Percentiles rank a stretch among this genome's conserved stretches.
phyloP scores from a whole-genome alignment of 2,797 vertebrate species.

The Syngnathus acus region DNA sequence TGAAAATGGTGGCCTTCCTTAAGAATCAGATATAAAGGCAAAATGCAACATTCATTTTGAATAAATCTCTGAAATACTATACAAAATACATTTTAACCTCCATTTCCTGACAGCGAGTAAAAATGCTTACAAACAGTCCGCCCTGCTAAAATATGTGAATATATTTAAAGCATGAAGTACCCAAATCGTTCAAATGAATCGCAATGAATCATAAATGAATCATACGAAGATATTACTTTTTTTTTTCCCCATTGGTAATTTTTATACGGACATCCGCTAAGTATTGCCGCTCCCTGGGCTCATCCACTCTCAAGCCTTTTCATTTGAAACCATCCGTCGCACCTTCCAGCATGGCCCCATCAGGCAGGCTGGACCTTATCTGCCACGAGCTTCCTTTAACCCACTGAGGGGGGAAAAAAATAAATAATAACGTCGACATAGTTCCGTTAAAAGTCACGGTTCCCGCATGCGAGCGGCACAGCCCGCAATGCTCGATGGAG shows the following conservation, averaged over 20 bases:
- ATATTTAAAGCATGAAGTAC: too few species aligned
- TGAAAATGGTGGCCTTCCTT: background rate
- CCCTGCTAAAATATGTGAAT: too few species aligned
- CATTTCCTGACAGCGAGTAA: too few species aligned
- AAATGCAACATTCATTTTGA: background rate
- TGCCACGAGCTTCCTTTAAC: conserved; percentile 52
- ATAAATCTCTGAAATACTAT: too few species aligned
- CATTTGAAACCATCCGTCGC: conserved; percentile 4
- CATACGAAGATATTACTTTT: too few species aligned
- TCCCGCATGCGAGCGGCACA: conserved; percentile 33
- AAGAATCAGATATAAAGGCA: background rate
- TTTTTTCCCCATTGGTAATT: too few species aligned
- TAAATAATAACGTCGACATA: conserved; percentile 55
- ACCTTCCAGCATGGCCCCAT: conserved; percentile 34
- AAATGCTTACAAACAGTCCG: too few species aligned
- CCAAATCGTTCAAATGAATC: too few species aligned
- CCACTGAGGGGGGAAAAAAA: conserved; percentile 39
- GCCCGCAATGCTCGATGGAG: conserved; percentile 50
- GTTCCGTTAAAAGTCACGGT: conserved; percentile 53
- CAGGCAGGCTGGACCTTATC: conserved; percentile 58
- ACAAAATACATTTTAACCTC: too few species aligned
- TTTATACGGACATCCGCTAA: too few species aligned
- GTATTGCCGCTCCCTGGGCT: background rate
- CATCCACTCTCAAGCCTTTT: background rate
- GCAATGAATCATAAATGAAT: too few species aligned